Base-by-base conservation (phyloP, 2,113 vertebrate species). In the Pontoporia blainvillei region DNA sequence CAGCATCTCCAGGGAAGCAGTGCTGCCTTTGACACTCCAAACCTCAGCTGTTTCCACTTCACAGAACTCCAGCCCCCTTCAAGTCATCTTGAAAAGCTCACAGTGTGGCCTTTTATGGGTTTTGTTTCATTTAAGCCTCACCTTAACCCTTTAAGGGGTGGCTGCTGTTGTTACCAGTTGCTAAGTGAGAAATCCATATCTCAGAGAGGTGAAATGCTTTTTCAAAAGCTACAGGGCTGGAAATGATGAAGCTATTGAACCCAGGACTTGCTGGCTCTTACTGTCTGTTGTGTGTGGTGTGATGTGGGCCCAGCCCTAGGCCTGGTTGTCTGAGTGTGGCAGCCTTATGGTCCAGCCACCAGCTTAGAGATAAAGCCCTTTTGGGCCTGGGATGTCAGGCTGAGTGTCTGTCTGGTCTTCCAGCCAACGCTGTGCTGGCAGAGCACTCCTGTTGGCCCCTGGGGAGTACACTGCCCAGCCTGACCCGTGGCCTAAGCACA, bases 401-500 rank as follows among this genome's bases (percentile, higher is more conserved):
- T 36, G 67, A 21, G 13, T 31, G 2, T 88, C 78, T 31, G 2
- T 88, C 78, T 62, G 31, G 34, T 83, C 72, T 29, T 81, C 46
- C 2, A 49, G 69, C 29, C 44, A 1, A 49, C 11, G 0, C 79
- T 31, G 5, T 44, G 18, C 39, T 54, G 54, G 91, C 62, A 69
- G 11, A 52, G 12, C 25, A 0, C 1, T 62, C 67, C 62, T 31
- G 0, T 39, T 21, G 20, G 87, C n/a, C 69, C 18, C 71, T 25
- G 31, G 62, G 59, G 75, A 49, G 34, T 20, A 6, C 36, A 7
- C 29, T 6, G 25, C 29, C 17, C 25, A 27, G 54, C 73, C 66
- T 46, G 79, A 76, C 49, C n/a, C 2, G 0, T 6, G 64, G 14
- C 57, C 64, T 57, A 34, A 25, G 13, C 7, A 9, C 2, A 0